Percentiles rank a stretch among this genome's conserved stretches.
Evolutionary conservation across 2,113 vertebrate species (phyloP).

Genomic region (Strix aluco): DNA sequence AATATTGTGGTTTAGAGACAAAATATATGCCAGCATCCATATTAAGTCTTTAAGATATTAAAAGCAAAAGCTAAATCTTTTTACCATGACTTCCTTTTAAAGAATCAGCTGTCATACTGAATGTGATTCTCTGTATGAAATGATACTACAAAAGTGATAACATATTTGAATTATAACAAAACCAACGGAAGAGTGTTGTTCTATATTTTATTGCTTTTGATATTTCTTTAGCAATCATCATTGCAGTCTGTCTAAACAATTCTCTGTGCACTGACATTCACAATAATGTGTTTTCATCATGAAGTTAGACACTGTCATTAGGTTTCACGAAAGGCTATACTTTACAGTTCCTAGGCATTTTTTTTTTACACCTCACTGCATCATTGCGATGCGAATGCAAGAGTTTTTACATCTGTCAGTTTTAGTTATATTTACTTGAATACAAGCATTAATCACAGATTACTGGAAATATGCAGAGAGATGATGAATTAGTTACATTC

Average conservation of each 20-base stretch:
- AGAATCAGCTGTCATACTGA: slow-evolving; percentile 31
- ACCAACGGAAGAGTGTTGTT: slow-evolving; percentile 49
- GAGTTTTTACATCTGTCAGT: slow-evolving; percentile 66
- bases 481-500: slow-evolving; percentile 49
- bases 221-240: slow-evolving; percentile 67
- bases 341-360: slow-evolving; percentile 40
- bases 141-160: slow-evolving; percentile 14
- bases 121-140: not conserved
- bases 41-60: slow-evolving; percentile 23
- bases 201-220: slow-evolving; percentile 65
- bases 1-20: not conserved
- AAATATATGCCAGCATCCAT: not conserved
- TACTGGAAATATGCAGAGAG: slow-evolving; percentile 49
- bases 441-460: slow-evolving; percentile 70
- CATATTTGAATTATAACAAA: slow-evolving; percentile 55
- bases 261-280: slow-evolving; percentile 75
- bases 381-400: slow-evolving; percentile 40
- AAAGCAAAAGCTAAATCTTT: slow-evolving; percentile 12
- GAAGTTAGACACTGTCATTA: slow-evolving; percentile 67
- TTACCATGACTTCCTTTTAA: not conserved
- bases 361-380: slow-evolving; percentile 54
- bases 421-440: slow-evolving; percentile 64
- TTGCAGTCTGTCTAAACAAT: slow-evolving; percentile 72
- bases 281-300: slow-evolving; percentile 73
- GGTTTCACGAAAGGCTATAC: slow-evolving; percentile 56